Conservation (phyloP, 2,113 vertebrate species). For the Herpetotheres cachinnans region DNA sequence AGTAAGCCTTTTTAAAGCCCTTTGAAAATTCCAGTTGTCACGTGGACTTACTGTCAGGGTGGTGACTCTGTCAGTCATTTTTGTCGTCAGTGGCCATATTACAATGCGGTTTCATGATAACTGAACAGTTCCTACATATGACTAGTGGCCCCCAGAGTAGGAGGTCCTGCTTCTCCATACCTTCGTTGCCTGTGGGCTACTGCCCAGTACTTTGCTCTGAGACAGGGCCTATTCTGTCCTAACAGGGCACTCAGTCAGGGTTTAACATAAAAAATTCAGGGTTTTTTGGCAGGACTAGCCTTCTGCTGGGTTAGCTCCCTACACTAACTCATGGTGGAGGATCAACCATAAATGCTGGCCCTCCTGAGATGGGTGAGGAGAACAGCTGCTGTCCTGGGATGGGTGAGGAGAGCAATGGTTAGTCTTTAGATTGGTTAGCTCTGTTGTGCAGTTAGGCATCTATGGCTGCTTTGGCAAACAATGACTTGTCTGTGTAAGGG, state of each 20-base stretch:
- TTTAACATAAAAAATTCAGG: neutral
- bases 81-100: neutral
- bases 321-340: neutral
- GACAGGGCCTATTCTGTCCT: neutral
- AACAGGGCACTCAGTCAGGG: neutral
- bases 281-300: neutral
- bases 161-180: neutral
- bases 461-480: neutral
- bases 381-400: neutral
- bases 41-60: neutral
- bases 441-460: neutral
- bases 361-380: neutral
- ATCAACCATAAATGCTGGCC: neutral
- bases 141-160: neutral
- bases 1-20: neutral
- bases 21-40: neutral
- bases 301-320: neutral
- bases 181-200: neutral
- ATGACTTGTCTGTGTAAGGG: neutral
- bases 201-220: neutral
- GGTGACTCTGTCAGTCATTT: neutral
- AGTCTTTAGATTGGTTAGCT: neutral
- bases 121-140: neutral
- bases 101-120: neutral
- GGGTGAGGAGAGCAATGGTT: neutral